A percentile compares a stretch with the other conserved stretches of the same genome.
Conservation (phyloP, 1,140 invertebrate species). For the Drosophila carrolli region DNA sequence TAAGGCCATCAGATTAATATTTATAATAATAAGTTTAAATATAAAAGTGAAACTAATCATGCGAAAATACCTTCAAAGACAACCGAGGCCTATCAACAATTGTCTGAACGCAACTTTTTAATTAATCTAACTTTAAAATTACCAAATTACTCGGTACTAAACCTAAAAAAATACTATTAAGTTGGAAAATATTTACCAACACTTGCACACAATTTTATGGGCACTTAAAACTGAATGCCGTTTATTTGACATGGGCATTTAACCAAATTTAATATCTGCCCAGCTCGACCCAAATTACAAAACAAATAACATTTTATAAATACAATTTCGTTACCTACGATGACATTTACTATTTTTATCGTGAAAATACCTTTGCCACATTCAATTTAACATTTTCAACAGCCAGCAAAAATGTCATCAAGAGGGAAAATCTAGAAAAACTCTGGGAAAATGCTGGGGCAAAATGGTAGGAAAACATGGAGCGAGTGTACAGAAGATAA, state of each 20-base stretch:
- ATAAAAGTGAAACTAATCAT: too few relatives aligned
- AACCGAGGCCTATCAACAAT: too few relatives aligned
- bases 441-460: background rate
- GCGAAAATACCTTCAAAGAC: too few relatives aligned
- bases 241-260: background rate
- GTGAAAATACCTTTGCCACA: slow-evolving; percentile 50
- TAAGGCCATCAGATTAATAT: too few relatives aligned
- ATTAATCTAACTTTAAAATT: too few relatives aligned
- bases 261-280: slow-evolving; percentile 1
- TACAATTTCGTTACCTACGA: slow-evolving; percentile 42
- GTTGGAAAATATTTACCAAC: too few relatives aligned
- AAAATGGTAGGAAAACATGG: slow-evolving; percentile 9
- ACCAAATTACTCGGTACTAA: too few relatives aligned
- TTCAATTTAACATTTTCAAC: slow-evolving; percentile 42
- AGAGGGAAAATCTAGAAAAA: slow-evolving; percentile 47
- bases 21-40: too few relatives aligned
- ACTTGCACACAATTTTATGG: background rate
- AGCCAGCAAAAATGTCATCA: slow-evolving; percentile 26
- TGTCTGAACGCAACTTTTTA: too few relatives aligned
- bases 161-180: too few relatives aligned
- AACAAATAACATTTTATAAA: slow-evolving; percentile 29
- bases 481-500: slow-evolving; percentile 26
- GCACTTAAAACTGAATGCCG: background rate
- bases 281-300: slow-evolving; percentile 1
- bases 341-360: slow-evolving; percentile 38